Conservation (phyloP, 1,140 invertebrate species). For the Microvelia longipes region DNA sequence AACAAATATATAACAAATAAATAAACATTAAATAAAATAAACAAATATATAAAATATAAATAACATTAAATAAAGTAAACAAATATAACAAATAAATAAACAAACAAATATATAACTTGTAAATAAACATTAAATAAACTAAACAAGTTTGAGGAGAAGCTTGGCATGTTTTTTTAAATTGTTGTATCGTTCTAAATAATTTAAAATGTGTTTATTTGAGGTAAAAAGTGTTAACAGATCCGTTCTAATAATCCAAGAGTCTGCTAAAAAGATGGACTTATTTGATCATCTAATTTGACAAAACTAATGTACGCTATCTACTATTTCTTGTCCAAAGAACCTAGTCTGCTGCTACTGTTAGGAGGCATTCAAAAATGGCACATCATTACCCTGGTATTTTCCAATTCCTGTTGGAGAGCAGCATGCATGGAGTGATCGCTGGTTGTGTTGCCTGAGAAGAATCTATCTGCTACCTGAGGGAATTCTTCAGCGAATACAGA, state of each 20-base stretch:
- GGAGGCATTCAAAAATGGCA: no score
- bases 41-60: not conserved
- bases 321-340: no score
- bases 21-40: not conserved
- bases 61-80: not conserved
- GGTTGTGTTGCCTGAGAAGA: constrained; percentile 38
- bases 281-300: no score
- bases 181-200: no score
- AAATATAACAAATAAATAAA: not conserved
- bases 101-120: not conserved
- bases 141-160: no score
- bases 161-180: no score
- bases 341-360: no score
- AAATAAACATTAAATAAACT: not conserved
- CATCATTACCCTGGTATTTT: constrained; percentile 47
- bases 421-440: constrained; percentile 42
- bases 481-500: constrained; percentile 89
- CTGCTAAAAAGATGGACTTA: no score
- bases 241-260: no score
- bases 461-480: constrained; percentile 52
- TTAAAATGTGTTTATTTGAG: no score
- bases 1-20: not conserved
- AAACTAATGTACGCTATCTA: no score
- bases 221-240: no score
- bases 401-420: constrained; percentile 48